Evolutionary conservation across 2,113 vertebrate species (phyloP).

Genomic region (Chrysochloris asiatica): DNA sequence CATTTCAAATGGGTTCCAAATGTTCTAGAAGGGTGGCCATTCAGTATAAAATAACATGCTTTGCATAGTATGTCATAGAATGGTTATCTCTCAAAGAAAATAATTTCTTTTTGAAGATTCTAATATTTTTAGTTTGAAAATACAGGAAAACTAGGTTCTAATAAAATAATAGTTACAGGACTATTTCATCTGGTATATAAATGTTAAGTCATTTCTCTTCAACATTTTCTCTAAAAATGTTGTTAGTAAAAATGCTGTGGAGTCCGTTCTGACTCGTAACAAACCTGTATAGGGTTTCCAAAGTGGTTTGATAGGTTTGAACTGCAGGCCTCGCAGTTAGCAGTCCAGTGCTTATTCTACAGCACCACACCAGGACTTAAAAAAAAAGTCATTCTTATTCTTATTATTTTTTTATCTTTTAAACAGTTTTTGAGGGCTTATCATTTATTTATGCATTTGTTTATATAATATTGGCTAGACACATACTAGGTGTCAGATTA

Average conservation of each 20-base stretch:
- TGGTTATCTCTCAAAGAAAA: constrained; percentile 30
- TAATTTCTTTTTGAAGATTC: background rate
- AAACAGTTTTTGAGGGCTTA: background rate
- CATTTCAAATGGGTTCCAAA: constrained; percentile 62
- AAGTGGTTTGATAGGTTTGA: too few species aligned
- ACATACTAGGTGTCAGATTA: background rate
- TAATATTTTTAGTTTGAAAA: constrained; percentile 47
- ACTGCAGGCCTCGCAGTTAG: too few species aligned
- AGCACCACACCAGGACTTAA: too few species aligned
- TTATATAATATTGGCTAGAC: constrained; percentile 1
- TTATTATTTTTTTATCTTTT: background rate
- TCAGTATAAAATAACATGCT: constrained; percentile 33
- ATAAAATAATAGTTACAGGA: background rate
- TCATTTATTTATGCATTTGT: background rate
- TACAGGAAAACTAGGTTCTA: background rate
- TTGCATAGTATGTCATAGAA: background rate
- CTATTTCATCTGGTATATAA: background rate
- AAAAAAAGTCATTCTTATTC: background rate
- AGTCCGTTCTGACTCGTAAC: too few species aligned
- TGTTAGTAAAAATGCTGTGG: too few species aligned
- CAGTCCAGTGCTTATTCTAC: too few species aligned
- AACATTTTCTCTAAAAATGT: background rate
- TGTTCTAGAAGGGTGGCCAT: constrained; percentile 23
- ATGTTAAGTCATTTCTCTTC: background rate
- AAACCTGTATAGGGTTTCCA: too few species aligned